Conservation (phyloP, 2,888 invertebrate species). For the Epirrita christyi region DNA sequence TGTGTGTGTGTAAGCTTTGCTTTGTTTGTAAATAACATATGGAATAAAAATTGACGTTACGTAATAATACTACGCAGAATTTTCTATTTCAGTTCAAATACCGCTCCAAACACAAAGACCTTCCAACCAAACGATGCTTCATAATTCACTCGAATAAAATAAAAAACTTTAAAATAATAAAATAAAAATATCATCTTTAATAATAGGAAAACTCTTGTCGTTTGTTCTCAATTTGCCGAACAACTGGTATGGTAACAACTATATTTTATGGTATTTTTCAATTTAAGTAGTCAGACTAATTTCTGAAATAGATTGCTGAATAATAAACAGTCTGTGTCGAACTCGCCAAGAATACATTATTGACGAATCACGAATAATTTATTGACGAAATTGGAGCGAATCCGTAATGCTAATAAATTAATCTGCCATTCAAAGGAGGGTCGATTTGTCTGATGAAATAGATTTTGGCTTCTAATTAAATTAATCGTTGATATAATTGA, state of each 20-base stretch:
- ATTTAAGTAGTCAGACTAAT: background rate
- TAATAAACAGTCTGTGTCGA: background rate
- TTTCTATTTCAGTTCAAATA: no score
- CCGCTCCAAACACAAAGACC: no score
- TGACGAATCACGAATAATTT: slow-evolving; percentile 7
- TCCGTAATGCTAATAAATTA: slow-evolving; percentile 11
- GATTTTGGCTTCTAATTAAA: slow-evolving; percentile 9
- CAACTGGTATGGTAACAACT: no score
- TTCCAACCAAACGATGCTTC: no score
- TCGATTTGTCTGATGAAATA: background rate
- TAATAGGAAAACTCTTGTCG: background rate
- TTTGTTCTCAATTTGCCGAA: background rate
- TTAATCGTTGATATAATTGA: background rate
- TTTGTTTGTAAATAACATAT: no score
- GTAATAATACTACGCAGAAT: no score
- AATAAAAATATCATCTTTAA: no score
- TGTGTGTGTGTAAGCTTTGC: no score
- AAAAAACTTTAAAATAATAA: no score
- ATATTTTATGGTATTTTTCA: background rate
- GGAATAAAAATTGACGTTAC: no score
- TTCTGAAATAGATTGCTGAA: slow-evolving; percentile 1
- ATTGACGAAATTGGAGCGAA: background rate
- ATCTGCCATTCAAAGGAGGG: slow-evolving; percentile 13
- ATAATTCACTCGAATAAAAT: no score
- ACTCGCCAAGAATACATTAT: background rate